Percentiles rank a stretch among this genome's conserved stretches.
These are phyloP conservation scores for Phrixothrix hirtus DNA, from an alignment of 2,888 invertebrate species.

Conservation along the genomic window DNA sequence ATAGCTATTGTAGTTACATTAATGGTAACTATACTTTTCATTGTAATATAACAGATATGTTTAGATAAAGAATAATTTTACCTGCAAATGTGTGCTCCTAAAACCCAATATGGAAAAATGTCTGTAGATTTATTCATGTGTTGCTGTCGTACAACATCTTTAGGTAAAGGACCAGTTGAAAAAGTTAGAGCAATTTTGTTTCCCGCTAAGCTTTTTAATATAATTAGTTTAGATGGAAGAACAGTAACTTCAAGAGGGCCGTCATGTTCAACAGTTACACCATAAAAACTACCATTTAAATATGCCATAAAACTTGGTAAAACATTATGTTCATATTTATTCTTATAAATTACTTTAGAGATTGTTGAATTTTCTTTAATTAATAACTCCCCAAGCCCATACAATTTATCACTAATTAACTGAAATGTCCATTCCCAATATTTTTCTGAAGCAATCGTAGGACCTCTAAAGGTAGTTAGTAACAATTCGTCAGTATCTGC, in stretches of 20 bases:
- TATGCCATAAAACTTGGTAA: slow-evolving; percentile 61
- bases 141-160: slow-evolving; percentile 54
- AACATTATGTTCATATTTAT: slow-evolving; percentile 55
- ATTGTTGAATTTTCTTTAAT: slow-evolving; percentile 47
- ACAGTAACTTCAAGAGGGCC: slow-evolving; percentile 63
- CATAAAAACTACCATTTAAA: slow-evolving; percentile 60
- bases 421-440: slow-evolving; percentile 66
- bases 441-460: slow-evolving; percentile 62
- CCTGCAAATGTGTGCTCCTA: slow-evolving; percentile 58
- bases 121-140: slow-evolving; percentile 15
- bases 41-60: too few species aligned
- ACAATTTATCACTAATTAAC: slow-evolving; percentile 60
- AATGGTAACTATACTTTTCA: too few species aligned
- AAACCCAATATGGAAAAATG: slow-evolving; percentile 53
- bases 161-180: slow-evolving; percentile 59
- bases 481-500: slow-evolving; percentile 47
- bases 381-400: slow-evolving; percentile 62
- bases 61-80: too few species aligned
- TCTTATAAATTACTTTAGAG: slow-evolving; percentile 57
- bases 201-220: slow-evolving; percentile 60
- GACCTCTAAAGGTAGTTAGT: slow-evolving; percentile 62
- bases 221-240: slow-evolving; percentile 59
- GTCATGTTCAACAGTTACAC: slow-evolving; percentile 59
- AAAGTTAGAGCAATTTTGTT: slow-evolving; percentile 56
- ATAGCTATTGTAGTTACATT: too few species aligned